Evolutionary conservation across 2,888 invertebrate species (phyloP).

Genomic region (Synergus laeviventris): DNA sequence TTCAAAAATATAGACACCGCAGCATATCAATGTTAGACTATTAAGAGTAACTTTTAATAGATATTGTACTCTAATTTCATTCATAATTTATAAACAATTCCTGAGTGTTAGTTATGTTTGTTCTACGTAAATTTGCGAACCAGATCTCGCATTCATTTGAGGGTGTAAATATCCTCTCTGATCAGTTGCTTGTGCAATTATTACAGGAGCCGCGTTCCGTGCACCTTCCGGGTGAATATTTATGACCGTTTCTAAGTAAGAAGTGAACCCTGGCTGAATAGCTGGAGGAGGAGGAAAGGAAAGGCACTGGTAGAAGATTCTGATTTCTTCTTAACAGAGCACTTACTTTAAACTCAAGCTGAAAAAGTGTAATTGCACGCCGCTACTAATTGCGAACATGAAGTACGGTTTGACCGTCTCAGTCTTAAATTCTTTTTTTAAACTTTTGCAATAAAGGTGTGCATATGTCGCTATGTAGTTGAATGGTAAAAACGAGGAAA

Average conservation of each 20-base stretch:
- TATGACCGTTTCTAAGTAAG: slow-evolving; percentile 21
- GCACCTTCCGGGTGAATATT: slow-evolving; percentile 14
- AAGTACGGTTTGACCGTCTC: slow-evolving; percentile 25
- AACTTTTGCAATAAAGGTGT: slow-evolving; percentile 17
- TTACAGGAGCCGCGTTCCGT: slow-evolving; percentile 6
- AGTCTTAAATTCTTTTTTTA: slow-evolving; percentile 26
- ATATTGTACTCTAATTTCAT: neutral
- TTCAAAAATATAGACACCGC: too few relatives aligned
- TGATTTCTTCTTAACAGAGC: slow-evolving; percentile 28
- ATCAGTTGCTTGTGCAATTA: slow-evolving; percentile 3
- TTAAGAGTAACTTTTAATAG: too few relatives aligned
- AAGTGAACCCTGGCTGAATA: slow-evolving; percentile 17
- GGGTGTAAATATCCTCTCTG: neutral
- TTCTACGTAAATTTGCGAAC: neutral
- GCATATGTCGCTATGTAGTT: neutral
- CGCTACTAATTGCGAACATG: slow-evolving; percentile 34
- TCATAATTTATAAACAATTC: neutral
- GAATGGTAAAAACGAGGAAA: neutral
- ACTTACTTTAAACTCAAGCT: slow-evolving; percentile 22
- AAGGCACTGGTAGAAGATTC: slow-evolving; percentile 31
- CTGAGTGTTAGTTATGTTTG: neutral
- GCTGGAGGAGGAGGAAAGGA: slow-evolving; percentile 2
- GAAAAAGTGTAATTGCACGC: slow-evolving; percentile 39
- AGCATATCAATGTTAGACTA: too few relatives aligned
- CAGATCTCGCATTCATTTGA: slow-evolving; percentile 5